Conservation (phyloP, 2,797 vertebrate species). For the Lagorchestes hirsutus region DNA sequence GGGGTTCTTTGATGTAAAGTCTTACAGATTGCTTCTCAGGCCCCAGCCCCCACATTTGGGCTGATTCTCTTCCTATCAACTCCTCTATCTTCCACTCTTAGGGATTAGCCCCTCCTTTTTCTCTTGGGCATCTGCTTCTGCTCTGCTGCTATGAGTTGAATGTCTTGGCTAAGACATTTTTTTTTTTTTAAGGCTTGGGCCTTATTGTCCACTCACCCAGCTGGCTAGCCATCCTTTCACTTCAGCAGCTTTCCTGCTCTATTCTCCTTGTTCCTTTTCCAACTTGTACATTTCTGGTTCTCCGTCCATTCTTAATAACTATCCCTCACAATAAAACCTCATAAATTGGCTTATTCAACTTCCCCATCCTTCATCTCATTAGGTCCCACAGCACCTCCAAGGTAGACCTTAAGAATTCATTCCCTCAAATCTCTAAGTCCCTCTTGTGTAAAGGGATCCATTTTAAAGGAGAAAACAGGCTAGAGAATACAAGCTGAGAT, state of each 20-base stretch:
- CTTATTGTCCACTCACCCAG: too few species aligned
- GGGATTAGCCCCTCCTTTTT: background rate
- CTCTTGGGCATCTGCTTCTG: background rate
- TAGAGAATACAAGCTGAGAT: too few species aligned
- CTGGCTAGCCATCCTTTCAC: background rate
- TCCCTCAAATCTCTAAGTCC: background rate
- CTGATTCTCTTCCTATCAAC: background rate
- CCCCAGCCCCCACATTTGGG: background rate
- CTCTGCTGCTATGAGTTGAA: background rate
- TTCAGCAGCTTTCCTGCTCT: background rate
- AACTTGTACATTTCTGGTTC: background rate
- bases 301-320: background rate
- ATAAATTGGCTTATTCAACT: background rate
- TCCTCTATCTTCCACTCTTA: background rate
- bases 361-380: background rate
- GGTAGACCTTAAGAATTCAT: background rate
- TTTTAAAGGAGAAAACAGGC: too few species aligned
- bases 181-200: background rate
- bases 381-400: background rate
- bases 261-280: background rate
- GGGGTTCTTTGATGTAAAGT: too few species aligned
- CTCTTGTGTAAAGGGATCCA: background rate
- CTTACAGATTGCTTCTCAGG: background rate
- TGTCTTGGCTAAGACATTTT: background rate
- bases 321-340: background rate